Evolutionary conservation across 2,113 vertebrate species (phyloP), one percentile per base, ranked within the genome.

Genomic region (Apodemus speciosus): DNA sequence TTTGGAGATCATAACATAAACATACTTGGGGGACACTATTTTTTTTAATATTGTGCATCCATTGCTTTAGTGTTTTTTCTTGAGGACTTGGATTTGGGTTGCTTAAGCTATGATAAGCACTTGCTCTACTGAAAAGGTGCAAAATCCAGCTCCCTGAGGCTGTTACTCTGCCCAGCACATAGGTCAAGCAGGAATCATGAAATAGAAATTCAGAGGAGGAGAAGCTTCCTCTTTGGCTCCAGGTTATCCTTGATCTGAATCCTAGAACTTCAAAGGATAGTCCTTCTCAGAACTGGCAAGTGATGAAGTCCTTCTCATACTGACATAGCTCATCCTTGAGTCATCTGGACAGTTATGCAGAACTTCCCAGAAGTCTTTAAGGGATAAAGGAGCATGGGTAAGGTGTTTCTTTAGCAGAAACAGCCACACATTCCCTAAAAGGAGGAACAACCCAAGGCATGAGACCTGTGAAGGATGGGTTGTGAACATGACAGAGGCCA

Each of bases 401-500:
- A 62, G 25, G 6, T 16, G 8, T 62, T 62, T 62, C 21, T 62
- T 4, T 32, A 13, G 25, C 80, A 62, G 13, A 83, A 83, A 43
- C 56, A 43, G 58, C n/a, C 80, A 83, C 38, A 21, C 9, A 35
- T 46, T 30, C 27, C 2, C 11, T 66, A 66, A 43, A 2, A 21
- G 60, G 16, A 46, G 30, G 38, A 4, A 16, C 18, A 46, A 49
- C 71, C 21, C 9, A 53, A 77, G 49, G 3, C 51, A 32, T 16
- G 6, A 11, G n/a, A 32, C 1, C 5, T 27, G 2, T 0, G 6
- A 2, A 49, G 6, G 35, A 51, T 4, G 16, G 6, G 32, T 58
- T 72, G n/a, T 46, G 32, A 46, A 21, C 43, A 32, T 32, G 30
- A 35, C 10, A 32, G 30, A 23, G 11, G 0, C 15, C 60, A 53